Evolutionary conservation across 2,888 invertebrate genomes (phyloP).

Genomic region (Acheta domesticus): DNA sequence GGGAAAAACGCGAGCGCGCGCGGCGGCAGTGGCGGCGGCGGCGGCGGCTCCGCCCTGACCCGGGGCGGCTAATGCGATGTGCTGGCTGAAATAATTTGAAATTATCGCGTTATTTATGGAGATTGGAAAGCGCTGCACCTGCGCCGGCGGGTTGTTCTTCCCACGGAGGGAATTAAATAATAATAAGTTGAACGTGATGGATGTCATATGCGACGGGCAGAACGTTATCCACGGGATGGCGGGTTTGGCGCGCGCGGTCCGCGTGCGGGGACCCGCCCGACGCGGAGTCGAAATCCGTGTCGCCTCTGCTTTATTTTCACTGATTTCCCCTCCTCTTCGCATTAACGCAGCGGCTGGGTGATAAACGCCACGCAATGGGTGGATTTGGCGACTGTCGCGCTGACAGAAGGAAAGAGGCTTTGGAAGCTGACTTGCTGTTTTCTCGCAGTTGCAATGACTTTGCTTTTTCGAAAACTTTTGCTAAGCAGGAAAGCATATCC

Average conservation of each 20-base stretch:
- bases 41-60: not conserved
- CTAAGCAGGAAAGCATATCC: too few species aligned
- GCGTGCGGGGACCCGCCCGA: not conserved
- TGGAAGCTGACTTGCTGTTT: too few species aligned
- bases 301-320: not conserved
- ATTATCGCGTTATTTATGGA: slow-evolving; percentile 18
- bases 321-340: not conserved
- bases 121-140: slow-evolving; percentile 6
- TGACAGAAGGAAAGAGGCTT: too few species aligned
- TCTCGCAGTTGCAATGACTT: too few species aligned
- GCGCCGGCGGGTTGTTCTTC: not conserved
- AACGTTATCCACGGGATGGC: not conserved
- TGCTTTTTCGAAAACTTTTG: too few species aligned
- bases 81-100: slow-evolving; percentile 18
- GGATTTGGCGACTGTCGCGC: too few species aligned
- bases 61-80: slow-evolving; percentile 18
- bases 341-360: too few species aligned
- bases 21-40: too few species aligned
- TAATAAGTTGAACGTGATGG: not conserved
- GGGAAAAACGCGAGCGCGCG: not conserved
- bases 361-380: too few species aligned
- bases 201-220: not conserved
- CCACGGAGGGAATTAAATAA: slow-evolving; percentile 10
- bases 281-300: not conserved
- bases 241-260: not conserved